Base-by-base conservation (phyloP, 2,113 vertebrate genomes). In the Gasterosteus aculeatus region DNA sequence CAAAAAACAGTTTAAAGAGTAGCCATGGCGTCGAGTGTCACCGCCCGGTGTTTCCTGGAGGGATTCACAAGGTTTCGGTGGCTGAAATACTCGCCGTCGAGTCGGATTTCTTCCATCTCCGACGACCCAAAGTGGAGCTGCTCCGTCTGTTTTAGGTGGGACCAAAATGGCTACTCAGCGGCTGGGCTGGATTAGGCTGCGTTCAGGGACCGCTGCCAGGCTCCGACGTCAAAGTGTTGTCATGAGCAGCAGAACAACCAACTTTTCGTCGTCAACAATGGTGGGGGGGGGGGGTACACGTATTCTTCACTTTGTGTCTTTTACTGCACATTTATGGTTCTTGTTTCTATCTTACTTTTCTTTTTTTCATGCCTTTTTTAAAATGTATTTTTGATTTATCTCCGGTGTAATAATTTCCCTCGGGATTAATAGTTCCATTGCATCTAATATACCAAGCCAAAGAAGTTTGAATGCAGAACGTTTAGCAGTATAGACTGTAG, bases 111-210 rank as follows among this genome's bases (percentile, higher is more conserved):
- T 86, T 66, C 93, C 89, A 94, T 91, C 91, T 89, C 93, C 87
- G 56, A 46, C 80, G 87, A 80, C 82, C 87, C 82, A 61, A 89
- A 88, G 83, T 81, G 90, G 87, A 85, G 88, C 88, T 78, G 78
- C 8, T 91, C 77, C 18, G 64, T 85, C 81, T 76, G 85, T 63
- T 91, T 80, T 87, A 92, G 86, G 91, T 91, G 91, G 91, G 92
- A 96, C 94, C 96, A 98, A 98, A 96, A 98, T 98, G 97, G 97
- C 97, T 93, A 91, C 94, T 92, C 87, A 80, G 78, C 77, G 86
- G 87, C 88, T 78, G 89, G 87, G 87, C 81, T 92, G 93, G 90
- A 91, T 89, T 91, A 92, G 4, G 86, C 1, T 69, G 84, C 85
- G 1, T 92, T 92, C 85, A 86, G 0, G 83, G 73, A 83, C 68